Conservation (phyloP, 2,113 vertebrate species). For the Uropsilus gracilis region DNA sequence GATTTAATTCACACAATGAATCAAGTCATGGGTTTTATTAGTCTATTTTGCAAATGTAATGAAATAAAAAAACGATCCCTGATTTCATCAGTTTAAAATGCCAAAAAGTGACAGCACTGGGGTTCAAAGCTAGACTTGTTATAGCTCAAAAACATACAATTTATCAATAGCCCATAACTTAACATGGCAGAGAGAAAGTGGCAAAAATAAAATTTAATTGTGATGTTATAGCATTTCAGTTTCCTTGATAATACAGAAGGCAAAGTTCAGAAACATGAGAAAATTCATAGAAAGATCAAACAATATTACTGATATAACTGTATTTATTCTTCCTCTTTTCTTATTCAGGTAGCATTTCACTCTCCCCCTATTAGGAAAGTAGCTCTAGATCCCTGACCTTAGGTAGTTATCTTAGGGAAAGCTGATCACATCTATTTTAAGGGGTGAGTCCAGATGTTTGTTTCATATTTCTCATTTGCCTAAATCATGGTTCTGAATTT, state of each 20-base stretch:
- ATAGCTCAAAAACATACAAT: neutral
- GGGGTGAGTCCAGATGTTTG: neutral
- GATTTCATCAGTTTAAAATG: neutral
- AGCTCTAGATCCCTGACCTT: neutral
- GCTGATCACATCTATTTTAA: neutral
- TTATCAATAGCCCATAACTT: neutral
- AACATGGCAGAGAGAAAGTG: neutral
- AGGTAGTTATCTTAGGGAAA: neutral
- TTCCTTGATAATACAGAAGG: neutral
- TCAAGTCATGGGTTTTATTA: neutral
- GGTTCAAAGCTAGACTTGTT: neutral
- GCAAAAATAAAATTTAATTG: neutral
- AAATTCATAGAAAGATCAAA: neutral
- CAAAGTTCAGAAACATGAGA: neutral
- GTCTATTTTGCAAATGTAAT: neutral
- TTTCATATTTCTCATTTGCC: neutral
- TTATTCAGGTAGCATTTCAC: neutral
- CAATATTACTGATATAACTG: accelerated
- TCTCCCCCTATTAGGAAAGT: neutral
- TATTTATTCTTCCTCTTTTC: accelerated
- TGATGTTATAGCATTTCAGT: neutral
- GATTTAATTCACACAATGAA: too few species aligned
- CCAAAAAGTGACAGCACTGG: neutral
- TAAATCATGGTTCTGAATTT: neutral
- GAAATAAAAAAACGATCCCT: neutral